phyloP scores from a whole-genome alignment of 2,797 vertebrate genomes.

The Pseudocheirus occidentalis region DNA sequence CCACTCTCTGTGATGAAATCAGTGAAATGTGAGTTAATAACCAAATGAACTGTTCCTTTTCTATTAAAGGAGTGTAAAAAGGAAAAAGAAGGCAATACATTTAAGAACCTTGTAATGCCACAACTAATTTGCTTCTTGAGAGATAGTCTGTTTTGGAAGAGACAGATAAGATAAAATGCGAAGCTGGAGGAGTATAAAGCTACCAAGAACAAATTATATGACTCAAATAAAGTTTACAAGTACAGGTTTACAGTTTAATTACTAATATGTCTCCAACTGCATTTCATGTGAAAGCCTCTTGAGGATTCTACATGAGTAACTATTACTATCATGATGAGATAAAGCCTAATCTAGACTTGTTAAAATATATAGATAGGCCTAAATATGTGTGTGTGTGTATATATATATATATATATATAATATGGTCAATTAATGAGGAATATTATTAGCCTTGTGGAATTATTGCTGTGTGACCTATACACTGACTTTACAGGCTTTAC shows the following conservation, averaged over 20 bases:
- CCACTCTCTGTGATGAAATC: conserved; percentile 64
- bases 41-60: conserved; percentile 61
- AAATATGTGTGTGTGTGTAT: not conserved
- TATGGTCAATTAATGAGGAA: conserved; percentile 34
- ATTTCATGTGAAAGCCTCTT: conserved; percentile 46
- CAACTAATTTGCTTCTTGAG: conserved; percentile 58
- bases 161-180: conserved; percentile 48
- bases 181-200: conserved; percentile 55
- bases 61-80: not conserved
- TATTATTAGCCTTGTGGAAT: not conserved
- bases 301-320: conserved; percentile 46
- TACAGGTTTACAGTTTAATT: conserved; percentile 61
- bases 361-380: not conserved
- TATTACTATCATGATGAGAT: conserved; percentile 20
- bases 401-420: not conserved
- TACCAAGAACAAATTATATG: conserved; percentile 39
- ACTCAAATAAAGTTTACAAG: conserved; percentile 57
- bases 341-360: not conserved
- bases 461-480: not conserved
- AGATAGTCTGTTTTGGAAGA: conserved; percentile 61
- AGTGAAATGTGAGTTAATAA: conserved; percentile 59
- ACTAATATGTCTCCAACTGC: conserved; percentile 58
- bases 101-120: conserved; percentile 38
- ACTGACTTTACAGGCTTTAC: conserved; percentile 36
- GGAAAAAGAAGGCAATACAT: not conserved